Evolutionary conservation across 1,140 invertebrate species (phyloP).

Genomic region (Micrasema longulum): DNA sequence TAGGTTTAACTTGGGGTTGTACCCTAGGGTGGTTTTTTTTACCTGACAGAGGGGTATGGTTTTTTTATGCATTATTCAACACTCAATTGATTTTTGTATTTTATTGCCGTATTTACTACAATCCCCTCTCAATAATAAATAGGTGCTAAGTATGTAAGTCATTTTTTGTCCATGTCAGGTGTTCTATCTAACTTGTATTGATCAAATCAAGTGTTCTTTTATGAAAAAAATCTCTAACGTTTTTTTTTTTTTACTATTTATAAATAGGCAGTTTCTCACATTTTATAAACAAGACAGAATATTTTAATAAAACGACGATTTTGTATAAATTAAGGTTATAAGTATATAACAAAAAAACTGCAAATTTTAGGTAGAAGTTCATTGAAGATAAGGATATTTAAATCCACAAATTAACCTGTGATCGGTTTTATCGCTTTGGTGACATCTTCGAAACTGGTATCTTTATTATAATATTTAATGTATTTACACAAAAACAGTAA

Average conservation of each 20-base stretch:
- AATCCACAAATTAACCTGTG: too few species aligned
- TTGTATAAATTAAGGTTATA: too few species aligned
- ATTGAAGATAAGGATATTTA: too few species aligned
- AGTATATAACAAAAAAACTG: too few species aligned
- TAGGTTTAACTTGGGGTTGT: conserved; percentile 9
- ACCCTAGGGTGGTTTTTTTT: conserved; percentile 26
- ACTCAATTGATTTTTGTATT: conserved; percentile 29
- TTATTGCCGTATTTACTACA: conserved; percentile 27
- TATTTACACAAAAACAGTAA: too few species aligned
- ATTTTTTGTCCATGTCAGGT: conserved; percentile 6
- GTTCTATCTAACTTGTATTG: conserved; percentile 1
- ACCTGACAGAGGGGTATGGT: conserved; percentile 4
- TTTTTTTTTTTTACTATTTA: not conserved
- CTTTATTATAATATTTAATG: too few species aligned
- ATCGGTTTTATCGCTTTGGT: too few species aligned
- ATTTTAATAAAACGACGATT: too few species aligned
- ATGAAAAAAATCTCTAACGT: not conserved
- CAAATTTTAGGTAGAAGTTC: too few species aligned
- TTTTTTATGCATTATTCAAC: conserved; percentile 29
- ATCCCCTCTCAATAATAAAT: conserved; percentile 36
- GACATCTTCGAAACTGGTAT: too few species aligned
- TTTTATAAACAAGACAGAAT: too few species aligned
- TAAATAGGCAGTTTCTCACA: too few species aligned
- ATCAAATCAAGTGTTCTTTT: not conserved
- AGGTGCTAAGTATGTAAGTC: conserved; percentile 11